phyloP scores from a whole-genome alignment of 1,140 invertebrate species.

The Hydropsyche tenuis region DNA sequence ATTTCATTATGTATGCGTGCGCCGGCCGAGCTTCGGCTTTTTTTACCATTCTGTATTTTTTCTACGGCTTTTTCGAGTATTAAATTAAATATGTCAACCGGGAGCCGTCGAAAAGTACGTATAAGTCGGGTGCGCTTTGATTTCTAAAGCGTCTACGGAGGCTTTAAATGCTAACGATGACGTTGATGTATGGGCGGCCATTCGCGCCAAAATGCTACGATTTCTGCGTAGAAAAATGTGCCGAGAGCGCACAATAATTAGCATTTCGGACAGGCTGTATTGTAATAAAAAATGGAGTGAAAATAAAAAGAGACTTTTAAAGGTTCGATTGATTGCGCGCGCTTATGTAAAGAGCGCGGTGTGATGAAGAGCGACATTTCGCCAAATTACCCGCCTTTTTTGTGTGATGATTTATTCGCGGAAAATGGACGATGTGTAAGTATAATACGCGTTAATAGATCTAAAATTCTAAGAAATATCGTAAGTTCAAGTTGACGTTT shows the following conservation, averaged over 20 bases:
- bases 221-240: conserved; percentile 21
- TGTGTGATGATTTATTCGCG: neutral
- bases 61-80: conserved; percentile 16
- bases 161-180: conserved; percentile 41
- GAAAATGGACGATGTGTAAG: too few relatives aligned
- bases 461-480: too few relatives aligned
- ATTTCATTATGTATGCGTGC: neutral
- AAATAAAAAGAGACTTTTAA: neutral
- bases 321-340: conserved; percentile 18
- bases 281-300: neutral
- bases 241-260: conserved; percentile 27
- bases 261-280: neutral
- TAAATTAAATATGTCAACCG: conserved; percentile 41
- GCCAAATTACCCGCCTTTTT: neutral
- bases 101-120: conserved; percentile 36
- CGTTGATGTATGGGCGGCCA: conserved; percentile 35
- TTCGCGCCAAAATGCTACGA: conserved; percentile 28
- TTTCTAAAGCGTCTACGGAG: conserved; percentile 33
- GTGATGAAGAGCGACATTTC: neutral
- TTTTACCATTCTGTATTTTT: conserved; percentile 27
- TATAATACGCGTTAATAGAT: too few relatives aligned
- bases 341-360: neutral
- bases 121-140: conserved; percentile 35
- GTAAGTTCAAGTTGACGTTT: too few relatives aligned
- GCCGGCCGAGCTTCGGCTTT: neutral